These are phyloP conservation scores for Triplophysa yarkandensis DNA, from an alignment of 2,797 vertebrate species.

Conservation along the genomic window DNA sequence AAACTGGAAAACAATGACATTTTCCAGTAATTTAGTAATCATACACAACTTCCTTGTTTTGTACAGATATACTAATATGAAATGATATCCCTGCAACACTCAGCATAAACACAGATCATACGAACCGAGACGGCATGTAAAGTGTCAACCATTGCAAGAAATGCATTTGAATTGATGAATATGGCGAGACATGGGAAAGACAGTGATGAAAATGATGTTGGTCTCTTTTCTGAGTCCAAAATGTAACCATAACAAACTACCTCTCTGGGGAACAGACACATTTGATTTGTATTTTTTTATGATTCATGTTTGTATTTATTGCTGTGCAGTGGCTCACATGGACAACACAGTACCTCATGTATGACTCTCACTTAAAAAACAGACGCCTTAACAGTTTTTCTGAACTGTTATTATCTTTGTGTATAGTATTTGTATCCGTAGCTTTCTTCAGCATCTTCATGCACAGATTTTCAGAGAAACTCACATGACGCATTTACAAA, in stretches of 20 bases:
- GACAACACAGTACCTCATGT: slow-evolving; percentile 60
- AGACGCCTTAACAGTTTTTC: slow-evolving; percentile 56
- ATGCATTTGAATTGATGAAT: slow-evolving; percentile 35
- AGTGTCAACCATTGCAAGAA: slow-evolving; percentile 30
- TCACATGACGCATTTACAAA: slow-evolving; percentile 38
- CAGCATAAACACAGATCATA: slow-evolving; percentile 37
- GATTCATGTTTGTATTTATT: slow-evolving; percentile 85
- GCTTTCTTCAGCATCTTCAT: slow-evolving; percentile 42
- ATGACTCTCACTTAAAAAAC: slow-evolving; percentile 54
- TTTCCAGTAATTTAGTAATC: slow-evolving; percentile 39
- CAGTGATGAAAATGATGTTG: slow-evolving; percentile 50
- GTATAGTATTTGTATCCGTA: slow-evolving; percentile 49
- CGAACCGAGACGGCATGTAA: slow-evolving; percentile 38
- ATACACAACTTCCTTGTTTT: slow-evolving; percentile 29
- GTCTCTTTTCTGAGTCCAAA: slow-evolving; percentile 56
- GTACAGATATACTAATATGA: slow-evolving; percentile 29
- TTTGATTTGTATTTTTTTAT: slow-evolving; percentile 81
- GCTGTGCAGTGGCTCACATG: slow-evolving; percentile 79
- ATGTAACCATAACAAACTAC: slow-evolving; percentile 62
- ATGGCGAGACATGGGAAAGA: slow-evolving; percentile 36
- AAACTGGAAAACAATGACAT: slow-evolving; percentile 52
- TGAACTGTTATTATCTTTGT: slow-evolving; percentile 49
- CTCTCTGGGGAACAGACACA: slow-evolving; percentile 64
- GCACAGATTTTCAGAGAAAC: slow-evolving; percentile 6
- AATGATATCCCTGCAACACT: slow-evolving; percentile 34